A percentile compares a stretch with the other conserved stretches of the same genome.
phyloP scores from a whole-genome alignment of 1,140 invertebrate species.

The Fopius arisanus region DNA sequence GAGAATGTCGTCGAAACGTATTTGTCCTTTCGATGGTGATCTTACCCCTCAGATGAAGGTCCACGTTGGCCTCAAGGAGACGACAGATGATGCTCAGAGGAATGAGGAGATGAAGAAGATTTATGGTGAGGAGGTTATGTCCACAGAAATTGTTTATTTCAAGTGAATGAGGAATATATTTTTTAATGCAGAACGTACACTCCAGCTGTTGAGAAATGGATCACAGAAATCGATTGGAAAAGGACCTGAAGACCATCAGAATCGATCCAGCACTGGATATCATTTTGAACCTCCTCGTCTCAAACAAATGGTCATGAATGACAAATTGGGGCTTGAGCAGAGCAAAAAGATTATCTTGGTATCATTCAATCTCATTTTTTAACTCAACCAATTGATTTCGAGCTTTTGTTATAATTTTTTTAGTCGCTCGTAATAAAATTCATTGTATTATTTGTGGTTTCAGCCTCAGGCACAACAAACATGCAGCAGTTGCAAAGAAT shows the following conservation, averaged over 20 bases:
- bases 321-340: constrained; percentile 41
- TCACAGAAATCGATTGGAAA: constrained; percentile 33
- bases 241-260: constrained; percentile 29
- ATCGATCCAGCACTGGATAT: neutral
- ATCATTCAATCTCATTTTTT: neutral
- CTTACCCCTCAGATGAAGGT: constrained; percentile 46
- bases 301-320: constrained; percentile 50
- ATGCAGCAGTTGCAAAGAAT: constrained; percentile 35
- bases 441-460: constrained; percentile 7
- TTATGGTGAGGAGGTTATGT: constrained; percentile 47
- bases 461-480: constrained; percentile 35
- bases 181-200: constrained; percentile 41
- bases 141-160: neutral
- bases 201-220: constrained; percentile 46
- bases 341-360: constrained; percentile 40
- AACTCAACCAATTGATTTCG: neutral
- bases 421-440: too few relatives aligned
- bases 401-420: too few relatives aligned
- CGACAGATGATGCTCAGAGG: constrained; percentile 39
- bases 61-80: constrained; percentile 46
- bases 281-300: constrained; percentile 26
- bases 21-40: constrained; percentile 48
- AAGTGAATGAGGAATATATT: neutral
- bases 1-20: constrained; percentile 48
- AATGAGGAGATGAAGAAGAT: constrained; percentile 46